Evolutionary conservation across 2,113 vertebrate species (phyloP).

Genomic region (Gymnocephalus cernua): DNA sequence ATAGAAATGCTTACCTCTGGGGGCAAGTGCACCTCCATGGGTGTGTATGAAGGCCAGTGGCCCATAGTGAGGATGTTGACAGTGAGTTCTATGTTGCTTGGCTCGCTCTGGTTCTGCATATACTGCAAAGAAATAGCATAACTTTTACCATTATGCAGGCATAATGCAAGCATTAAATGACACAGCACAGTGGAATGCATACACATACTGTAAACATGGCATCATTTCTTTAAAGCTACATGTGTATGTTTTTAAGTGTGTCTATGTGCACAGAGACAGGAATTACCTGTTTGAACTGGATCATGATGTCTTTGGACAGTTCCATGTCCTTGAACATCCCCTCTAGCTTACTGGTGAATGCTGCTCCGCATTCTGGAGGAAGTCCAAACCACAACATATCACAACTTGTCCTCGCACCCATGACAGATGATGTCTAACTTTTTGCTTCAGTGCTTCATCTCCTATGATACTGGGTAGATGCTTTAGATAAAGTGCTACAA

Average conservation of each 20-base stretch:
- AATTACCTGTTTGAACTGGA: constrained; percentile 96
- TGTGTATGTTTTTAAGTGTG: background rate
- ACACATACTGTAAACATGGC: background rate
- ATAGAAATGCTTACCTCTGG: constrained; percentile 86
- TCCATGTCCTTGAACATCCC: constrained; percentile 99
- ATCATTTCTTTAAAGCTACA: background rate
- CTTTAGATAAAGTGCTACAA: background rate
- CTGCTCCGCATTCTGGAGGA: constrained; percentile 95
- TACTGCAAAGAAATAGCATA: constrained; percentile 83
- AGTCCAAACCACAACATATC: constrained; percentile 36
- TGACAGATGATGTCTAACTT: background rate
- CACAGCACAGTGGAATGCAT: background rate
- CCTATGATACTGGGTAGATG: background rate
- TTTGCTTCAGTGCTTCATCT: background rate
- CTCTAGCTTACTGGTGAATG: constrained; percentile 99
- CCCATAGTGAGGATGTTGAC: constrained; percentile 99
- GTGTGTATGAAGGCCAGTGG: constrained; percentile 98
- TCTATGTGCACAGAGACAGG: background rate
- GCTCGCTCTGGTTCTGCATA: constrained; percentile 98
- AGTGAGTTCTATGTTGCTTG: constrained; percentile 97
- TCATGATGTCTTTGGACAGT: constrained; percentile 99
- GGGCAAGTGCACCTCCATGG: constrained; percentile 98
- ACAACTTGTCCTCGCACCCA: constrained; percentile 11
- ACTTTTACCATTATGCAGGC: background rate
- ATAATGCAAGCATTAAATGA: background rate